phyloP scores from a whole-genome alignment of 2,888 invertebrate species.

The Pegoplata infirma region DNA sequence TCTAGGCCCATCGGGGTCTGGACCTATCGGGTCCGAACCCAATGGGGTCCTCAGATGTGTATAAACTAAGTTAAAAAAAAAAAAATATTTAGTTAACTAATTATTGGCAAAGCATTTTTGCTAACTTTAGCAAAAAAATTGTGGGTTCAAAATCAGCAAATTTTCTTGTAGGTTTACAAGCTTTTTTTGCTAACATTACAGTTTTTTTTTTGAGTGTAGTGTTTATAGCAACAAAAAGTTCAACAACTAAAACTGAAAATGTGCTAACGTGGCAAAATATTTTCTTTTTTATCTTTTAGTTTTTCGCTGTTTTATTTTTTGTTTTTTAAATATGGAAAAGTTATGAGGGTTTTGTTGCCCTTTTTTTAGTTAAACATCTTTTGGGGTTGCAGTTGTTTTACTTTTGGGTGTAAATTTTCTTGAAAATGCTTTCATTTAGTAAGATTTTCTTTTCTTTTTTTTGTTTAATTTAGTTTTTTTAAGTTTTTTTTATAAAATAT shows the following conservation, averaged over 20 bases:
- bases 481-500: conserved; percentile 1
- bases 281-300: conserved; percentile 34
- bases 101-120: too few species aligned
- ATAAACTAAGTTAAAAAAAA: too few species aligned
- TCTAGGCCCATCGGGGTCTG: too few species aligned
- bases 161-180: too few species aligned
- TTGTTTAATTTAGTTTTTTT: conserved; percentile 10
- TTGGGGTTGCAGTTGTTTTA: neutral
- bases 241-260: conserved; percentile 39
- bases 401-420: conserved; percentile 21
- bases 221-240: conserved; percentile 35
- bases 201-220: too few species aligned
- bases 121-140: too few species aligned
- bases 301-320: too few species aligned
- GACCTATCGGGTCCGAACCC: too few species aligned
- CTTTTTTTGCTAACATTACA: too few species aligned
- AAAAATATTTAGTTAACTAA: too few species aligned
- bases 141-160: too few species aligned
- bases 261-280: conserved; percentile 60
- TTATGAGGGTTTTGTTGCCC: conserved; percentile 9
- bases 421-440: conserved; percentile 13
- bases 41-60: too few species aligned
- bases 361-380: neutral
- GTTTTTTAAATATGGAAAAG: neutral
- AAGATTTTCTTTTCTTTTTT: neutral